These are phyloP conservation scores for Balanococcus diminutus DNA, from an alignment of 2,888 invertebrate species.

Conservation along the genomic window DNA sequence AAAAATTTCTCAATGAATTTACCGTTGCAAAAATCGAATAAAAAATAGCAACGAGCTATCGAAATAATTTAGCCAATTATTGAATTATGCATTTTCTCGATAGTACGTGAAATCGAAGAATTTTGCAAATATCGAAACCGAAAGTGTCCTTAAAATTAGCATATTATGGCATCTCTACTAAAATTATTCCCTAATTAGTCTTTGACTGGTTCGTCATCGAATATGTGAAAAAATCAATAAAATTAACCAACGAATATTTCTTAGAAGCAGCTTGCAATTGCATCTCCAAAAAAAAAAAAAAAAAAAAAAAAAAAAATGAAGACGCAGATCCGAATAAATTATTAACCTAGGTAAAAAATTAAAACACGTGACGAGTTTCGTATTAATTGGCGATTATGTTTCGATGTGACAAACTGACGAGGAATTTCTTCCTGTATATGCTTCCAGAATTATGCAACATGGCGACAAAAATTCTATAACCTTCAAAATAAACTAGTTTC, in stretches of 20 bases:
- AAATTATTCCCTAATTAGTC: neutral
- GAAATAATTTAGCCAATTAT: neutral
- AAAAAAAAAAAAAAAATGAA: neutral
- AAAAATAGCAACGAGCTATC: neutral
- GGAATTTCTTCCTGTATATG: neutral
- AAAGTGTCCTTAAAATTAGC: neutral
- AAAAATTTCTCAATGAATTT: neutral
- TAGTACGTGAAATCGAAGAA: neutral
- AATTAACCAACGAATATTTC: neutral
- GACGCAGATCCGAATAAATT: neutral
- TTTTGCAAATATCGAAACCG: neutral
- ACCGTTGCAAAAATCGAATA: neutral
- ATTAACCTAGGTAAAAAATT: neutral
- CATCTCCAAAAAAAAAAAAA: no score
- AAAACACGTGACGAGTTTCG: neutral
- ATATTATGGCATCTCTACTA: no score
- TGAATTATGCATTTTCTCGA: neutral
- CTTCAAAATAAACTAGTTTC: conserved; percentile 20
- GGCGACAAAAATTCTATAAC: conserved; percentile 3
- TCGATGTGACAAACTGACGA: no score
- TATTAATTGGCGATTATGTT: neutral
- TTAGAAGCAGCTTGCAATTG: neutral
- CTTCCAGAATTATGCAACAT: neutral
- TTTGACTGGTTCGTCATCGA: neutral
- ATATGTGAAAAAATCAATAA: neutral